Percentiles rank a stretch among this genome's conserved stretches.
These are phyloP conservation scores for Tragulus kanchil DNA, from an alignment of 2,113 vertebrate genomes.

Conservation along the genomic window DNA sequence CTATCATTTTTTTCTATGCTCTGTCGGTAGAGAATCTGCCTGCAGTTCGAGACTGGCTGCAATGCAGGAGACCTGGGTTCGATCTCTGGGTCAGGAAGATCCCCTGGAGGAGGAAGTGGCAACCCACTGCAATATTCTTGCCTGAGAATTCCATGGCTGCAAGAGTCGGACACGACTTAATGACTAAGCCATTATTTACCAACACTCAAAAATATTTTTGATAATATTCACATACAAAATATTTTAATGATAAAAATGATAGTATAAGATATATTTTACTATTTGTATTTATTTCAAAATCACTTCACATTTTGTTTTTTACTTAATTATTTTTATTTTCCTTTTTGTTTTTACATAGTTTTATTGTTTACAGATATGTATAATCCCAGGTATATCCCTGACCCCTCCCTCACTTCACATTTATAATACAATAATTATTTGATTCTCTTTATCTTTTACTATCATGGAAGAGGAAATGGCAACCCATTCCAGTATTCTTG, in stretches of 20 bases:
- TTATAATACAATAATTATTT: conserved; percentile 23
- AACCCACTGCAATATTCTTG: not conserved
- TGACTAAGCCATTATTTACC: not conserved
- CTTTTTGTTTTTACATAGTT: too few relatives aligned
- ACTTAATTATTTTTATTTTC: too few relatives aligned
- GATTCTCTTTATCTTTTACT: conserved; percentile 40
- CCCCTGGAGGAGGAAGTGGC: not conserved
- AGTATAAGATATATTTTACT: conserved; percentile 13
- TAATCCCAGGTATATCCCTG: too few relatives aligned
- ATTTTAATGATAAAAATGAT: conserved; percentile 31
- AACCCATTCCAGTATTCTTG: too few relatives aligned
- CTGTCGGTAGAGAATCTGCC: not conserved
- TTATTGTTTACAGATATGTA: too few relatives aligned
- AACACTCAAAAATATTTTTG: conserved; percentile 18
- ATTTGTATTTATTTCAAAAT: not conserved
- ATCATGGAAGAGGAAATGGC: too few relatives aligned
- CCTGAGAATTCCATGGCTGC: not conserved
- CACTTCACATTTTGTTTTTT: not conserved
- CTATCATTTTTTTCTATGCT: not conserved
- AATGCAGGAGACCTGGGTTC: not conserved
- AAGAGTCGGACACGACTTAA: not conserved
- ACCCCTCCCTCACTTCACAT: not conserved
- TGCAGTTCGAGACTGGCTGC: not conserved
- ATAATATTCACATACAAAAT: conserved; percentile 37
- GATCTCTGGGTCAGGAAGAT: not conserved